Conservation (phyloP, 2,113 vertebrate species). For the Anoplopoma fimbria region DNA sequence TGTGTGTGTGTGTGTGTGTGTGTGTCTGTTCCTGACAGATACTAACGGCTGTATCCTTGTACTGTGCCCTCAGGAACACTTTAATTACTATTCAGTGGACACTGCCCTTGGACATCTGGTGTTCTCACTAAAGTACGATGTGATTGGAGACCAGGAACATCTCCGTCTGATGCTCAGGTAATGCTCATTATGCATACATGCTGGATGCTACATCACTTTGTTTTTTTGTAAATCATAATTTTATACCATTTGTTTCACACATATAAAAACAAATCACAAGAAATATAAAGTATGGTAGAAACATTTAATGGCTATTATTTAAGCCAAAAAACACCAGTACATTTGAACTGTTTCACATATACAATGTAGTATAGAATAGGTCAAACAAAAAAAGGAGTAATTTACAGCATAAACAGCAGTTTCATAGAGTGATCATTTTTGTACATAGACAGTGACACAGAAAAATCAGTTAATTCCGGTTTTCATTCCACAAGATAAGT, state of each 20-base stretch:
- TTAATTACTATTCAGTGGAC: constrained; percentile 98
- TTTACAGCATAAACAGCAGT: not conserved
- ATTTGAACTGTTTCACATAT: not conserved
- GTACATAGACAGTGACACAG: not conserved
- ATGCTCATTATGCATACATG: constrained; percentile 22
- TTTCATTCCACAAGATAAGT: not conserved
- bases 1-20: constrained; percentile 16
- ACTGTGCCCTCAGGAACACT: constrained; percentile 90
- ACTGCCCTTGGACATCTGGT: constrained; percentile 91
- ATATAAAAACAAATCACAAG: not conserved
- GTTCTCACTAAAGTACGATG: constrained; percentile 97
- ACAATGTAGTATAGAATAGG: not conserved
- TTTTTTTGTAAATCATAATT: not conserved
- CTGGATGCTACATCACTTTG: not conserved
- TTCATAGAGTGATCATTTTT: not conserved
- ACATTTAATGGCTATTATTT: not conserved
- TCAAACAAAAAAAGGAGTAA: not conserved
- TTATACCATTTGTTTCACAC: not conserved
- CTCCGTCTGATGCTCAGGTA: constrained; percentile 95
- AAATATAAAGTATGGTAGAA: not conserved
- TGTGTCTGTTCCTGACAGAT: constrained; percentile 30
- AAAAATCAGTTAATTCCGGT: not conserved
- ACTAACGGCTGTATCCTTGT: constrained; percentile 56
- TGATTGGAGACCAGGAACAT: constrained; percentile 95
- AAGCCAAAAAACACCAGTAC: not conserved